Evolutionary conservation across 2,888 invertebrate genomes (phyloP).

Genomic region (Heliconius charithonia): DNA sequence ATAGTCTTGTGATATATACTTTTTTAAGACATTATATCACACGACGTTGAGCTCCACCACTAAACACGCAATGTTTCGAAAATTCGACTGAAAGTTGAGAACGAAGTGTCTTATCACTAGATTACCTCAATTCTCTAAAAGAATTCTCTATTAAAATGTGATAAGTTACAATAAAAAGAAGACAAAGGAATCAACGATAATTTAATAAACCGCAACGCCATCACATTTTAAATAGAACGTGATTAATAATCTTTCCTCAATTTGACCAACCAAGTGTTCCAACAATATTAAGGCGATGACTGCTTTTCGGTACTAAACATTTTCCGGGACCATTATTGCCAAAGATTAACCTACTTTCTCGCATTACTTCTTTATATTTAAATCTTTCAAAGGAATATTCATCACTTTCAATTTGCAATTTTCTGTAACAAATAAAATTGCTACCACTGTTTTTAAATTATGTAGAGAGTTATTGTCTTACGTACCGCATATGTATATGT

Average conservation of each 20-base stretch:
- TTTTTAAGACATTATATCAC: too few species aligned
- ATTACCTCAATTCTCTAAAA: too few species aligned
- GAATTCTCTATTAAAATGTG: background rate
- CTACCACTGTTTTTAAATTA: background rate
- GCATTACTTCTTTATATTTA: slow-evolving; percentile 22
- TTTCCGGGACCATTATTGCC: background rate
- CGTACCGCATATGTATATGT: background rate
- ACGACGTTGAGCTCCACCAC: too few species aligned
- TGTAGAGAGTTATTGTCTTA: background rate
- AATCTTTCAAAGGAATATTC: slow-evolving; percentile 23
- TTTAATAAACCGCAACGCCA: background rate
- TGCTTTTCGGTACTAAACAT: slow-evolving; percentile 3
- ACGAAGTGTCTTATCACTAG: too few species aligned
- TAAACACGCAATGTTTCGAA: too few species aligned
- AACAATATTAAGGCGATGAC: slow-evolving; percentile 9
- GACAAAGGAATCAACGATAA: background rate
- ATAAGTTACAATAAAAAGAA: background rate
- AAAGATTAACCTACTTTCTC: slow-evolving; percentile 18
- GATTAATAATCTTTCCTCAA: background rate
- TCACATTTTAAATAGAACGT: background rate
- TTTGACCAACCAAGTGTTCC: slow-evolving; percentile 1
- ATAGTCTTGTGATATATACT: too few species aligned
- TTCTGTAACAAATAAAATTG: slow-evolving; percentile 14
- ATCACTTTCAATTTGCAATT: slow-evolving; percentile 12
- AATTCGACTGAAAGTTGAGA: too few species aligned